Percentiles rank a stretch among this genome's conserved stretches.
Conservation (phyloP, 1,140 invertebrate genomes). For the Paralvinella palmiformis region DNA sequence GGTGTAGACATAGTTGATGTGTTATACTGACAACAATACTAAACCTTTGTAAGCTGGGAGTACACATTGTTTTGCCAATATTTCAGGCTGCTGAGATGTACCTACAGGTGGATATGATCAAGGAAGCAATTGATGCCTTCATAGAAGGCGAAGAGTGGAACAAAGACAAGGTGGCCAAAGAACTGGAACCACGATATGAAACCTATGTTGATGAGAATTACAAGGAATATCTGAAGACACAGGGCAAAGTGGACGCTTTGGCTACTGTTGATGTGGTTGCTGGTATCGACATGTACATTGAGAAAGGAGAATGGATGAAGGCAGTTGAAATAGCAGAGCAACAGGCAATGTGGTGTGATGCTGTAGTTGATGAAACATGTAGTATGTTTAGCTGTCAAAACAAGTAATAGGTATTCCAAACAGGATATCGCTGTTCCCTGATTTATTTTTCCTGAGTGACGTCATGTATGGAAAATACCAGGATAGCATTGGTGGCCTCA, state of each 20-base stretch:
- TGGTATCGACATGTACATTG: conserved; percentile 78
- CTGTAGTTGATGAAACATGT: no score
- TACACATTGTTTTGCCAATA: no score
- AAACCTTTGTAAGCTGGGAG: no score
- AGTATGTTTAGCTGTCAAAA: no score
- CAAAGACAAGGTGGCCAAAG: conserved; percentile 74
- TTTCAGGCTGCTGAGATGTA: conserved; percentile 67
- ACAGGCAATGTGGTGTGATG: no score
- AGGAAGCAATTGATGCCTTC: conserved; percentile 78
- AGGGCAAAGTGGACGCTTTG: conserved; percentile 72
- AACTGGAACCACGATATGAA: conserved; percentile 69
- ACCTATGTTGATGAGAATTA: conserved; percentile 75
- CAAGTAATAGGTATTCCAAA: no score
- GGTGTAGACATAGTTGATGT: no score
- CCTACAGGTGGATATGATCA: conserved; percentile 68
- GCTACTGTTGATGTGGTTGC: conserved; percentile 73
- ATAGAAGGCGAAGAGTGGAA: conserved; percentile 73
- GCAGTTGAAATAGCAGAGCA: conserved; percentile 79
- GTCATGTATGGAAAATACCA: no score
- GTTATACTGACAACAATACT: no score
- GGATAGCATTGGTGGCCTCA: no score
- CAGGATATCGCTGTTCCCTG: no score
- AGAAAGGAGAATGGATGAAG: conserved; percentile 86
- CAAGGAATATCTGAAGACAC: conserved; percentile 68
- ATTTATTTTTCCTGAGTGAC: no score